Base-by-base conservation (phyloP, 2,113 vertebrate genomes). In the Phrynocephalus versicolor region DNA sequence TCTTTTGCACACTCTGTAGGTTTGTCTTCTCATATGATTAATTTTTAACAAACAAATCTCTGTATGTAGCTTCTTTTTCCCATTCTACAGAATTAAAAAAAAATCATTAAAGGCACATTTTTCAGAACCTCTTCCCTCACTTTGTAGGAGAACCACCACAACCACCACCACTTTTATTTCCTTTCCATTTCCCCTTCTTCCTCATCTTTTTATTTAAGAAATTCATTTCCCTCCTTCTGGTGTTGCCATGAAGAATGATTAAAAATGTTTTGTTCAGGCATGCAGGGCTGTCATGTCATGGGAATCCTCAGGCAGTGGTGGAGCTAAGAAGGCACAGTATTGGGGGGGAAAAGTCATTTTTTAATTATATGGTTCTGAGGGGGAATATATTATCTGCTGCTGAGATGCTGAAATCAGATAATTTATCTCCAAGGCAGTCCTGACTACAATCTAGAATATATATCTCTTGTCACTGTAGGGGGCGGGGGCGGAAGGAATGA, bases 281-380 rank as follows among this genome's bases (percentile, higher is more conserved):
- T 94, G 70, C 74, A 91, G 87, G 87, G 73, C 65, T 91, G 79
- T 79, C 39, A 2, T 16, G 41, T 94, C 64, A 80, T 80, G 19
- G 19, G 65, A 93, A 96, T 93, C 88, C 87, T 89, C 76, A 67
- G 91, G 93, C 89, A 94, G 55, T 62, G 62, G 67, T 65, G 71
- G 16, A 83, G 82, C 51, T 33, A 30, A 88, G 85, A 87, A 95
- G 90, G 93, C 93, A 95, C 79, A 79, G 57, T 85, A 88, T 87
- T 94, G 72, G 90, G 93, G 87, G 95, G 95, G 94, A 95, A 96
- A 94, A 91, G 91, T 94, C 95, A 96, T 94, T 92, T 96, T 96
- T 96, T 95, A 97, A 97, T 96, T 95, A 95, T 93, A 92, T 95
- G 91, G 55, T 95, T 96, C 91, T 92, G 92, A 95, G 91, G 92